These are phyloP conservation scores for Isichthys henryi DNA, from an alignment of 2,113 vertebrate species.

Conservation along the genomic window DNA sequence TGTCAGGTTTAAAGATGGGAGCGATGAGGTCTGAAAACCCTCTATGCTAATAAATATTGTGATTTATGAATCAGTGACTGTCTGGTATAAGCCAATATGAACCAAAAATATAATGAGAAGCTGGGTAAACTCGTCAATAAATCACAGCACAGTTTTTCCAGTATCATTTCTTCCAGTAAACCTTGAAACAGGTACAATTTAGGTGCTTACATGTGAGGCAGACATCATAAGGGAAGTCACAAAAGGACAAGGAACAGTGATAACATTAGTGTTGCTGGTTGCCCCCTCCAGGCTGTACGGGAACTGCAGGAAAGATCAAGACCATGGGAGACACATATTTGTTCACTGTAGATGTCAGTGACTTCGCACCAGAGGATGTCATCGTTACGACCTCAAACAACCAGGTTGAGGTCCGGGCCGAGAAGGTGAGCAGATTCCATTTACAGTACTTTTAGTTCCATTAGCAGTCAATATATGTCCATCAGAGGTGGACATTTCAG, in stretches of 20 bases:
- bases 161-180: background rate
- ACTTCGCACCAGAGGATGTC: constrained; percentile 93
- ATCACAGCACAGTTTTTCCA: background rate
- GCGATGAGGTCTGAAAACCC: background rate
- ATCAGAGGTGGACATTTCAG: background rate
- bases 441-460: background rate
- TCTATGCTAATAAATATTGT: background rate
- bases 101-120: background rate
- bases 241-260: background rate
- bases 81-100: background rate
- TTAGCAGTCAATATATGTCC: background rate
- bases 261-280: background rate
- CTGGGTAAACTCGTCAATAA: background rate
- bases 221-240: background rate
- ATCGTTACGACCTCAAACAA: constrained; percentile 97
- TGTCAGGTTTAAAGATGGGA: background rate
- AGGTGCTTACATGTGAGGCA: background rate
- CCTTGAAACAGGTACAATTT: background rate
- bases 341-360: constrained; percentile 88
- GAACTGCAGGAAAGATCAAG: constrained; percentile 72
- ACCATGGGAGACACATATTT: constrained; percentile 84
- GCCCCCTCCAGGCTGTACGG: constrained; percentile 48
- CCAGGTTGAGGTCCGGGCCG: constrained; percentile 91
- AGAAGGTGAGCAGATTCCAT: constrained; percentile 71
- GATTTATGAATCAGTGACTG: background rate